These are phyloP conservation scores for Athripsodes cinereus DNA, from an alignment of 2,888 invertebrate species.

Conservation along the genomic window DNA sequence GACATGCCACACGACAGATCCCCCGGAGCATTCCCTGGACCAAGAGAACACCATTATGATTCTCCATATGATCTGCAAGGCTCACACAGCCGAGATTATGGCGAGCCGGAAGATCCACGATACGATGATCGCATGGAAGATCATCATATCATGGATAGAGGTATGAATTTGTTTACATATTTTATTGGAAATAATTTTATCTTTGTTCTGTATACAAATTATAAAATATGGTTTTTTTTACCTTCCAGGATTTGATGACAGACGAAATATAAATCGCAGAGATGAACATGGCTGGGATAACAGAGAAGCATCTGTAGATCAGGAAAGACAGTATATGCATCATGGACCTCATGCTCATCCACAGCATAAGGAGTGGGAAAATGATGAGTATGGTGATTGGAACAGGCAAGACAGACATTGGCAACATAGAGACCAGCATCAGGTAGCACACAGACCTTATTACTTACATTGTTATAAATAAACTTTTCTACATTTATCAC, in stretches of 20 bases:
- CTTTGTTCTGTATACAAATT: not conserved
- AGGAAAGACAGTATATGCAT: constrained; percentile 40
- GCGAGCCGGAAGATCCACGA: constrained; percentile 51
- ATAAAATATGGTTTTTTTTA: not conserved
- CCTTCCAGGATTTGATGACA: constrained; percentile 43
- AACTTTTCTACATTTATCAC: no score
- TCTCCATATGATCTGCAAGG: constrained; percentile 44
- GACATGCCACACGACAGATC: constrained; percentile 37
- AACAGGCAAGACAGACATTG: constrained; percentile 48
- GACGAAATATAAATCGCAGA: constrained; percentile 43
- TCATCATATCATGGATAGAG: constrained; percentile 43
- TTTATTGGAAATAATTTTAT: no score
- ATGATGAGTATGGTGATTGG: constrained; percentile 51
- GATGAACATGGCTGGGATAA: constrained; percentile 52
- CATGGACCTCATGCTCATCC: constrained; percentile 32
- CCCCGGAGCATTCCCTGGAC: constrained; percentile 39
- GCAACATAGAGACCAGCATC: constrained; percentile 40
- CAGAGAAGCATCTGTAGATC: constrained; percentile 44
- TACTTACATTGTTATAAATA: no score
- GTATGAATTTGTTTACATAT: constrained; percentile 32
- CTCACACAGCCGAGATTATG: constrained; percentile 43
- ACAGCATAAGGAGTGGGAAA: constrained; percentile 48
- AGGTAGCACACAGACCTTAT: constrained; percentile 2
- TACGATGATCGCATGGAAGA: constrained; percentile 46
- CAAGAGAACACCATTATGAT: constrained; percentile 41